These are phyloP conservation scores for Cactoblastis cactorum DNA, from an alignment of 2,888 invertebrate genomes.

Conservation along the genomic window DNA sequence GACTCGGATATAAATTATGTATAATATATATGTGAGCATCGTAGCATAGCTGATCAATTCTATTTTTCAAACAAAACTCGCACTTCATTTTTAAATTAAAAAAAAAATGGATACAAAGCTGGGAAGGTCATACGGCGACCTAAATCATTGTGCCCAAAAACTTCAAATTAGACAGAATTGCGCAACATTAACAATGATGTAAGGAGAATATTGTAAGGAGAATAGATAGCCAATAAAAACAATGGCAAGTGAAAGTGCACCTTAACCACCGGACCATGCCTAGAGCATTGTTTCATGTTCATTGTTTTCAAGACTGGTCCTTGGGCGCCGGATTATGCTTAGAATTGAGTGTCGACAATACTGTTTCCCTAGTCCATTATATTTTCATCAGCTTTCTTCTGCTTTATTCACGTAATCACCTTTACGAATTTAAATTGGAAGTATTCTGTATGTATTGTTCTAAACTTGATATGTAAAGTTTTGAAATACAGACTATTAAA, in stretches of 20 bases:
- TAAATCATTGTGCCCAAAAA: constrained; percentile 35
- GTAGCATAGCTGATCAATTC: too few species aligned
- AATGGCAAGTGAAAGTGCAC: constrained; percentile 73
- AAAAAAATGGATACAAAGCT: too few species aligned
- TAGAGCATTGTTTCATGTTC: constrained; percentile 61
- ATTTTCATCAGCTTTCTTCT: constrained; percentile 10
- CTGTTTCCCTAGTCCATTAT: constrained; percentile 11
- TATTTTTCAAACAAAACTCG: too few species aligned
- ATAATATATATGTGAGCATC: too few species aligned
- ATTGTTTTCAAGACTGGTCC: constrained; percentile 69
- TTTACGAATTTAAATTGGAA: neutral
- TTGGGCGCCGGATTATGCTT: constrained; percentile 54
- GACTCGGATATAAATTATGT: too few species aligned
- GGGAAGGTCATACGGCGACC: constrained; percentile 28
- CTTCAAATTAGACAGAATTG: constrained; percentile 41
- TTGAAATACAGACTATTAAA: neutral
- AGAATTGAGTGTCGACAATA: constrained; percentile 18
- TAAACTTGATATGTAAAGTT: neutral
- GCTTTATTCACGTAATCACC: constrained; percentile 5
- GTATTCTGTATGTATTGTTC: neutral
- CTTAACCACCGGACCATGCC: constrained; percentile 59
- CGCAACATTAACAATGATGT: constrained; percentile 54
- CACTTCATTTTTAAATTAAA: too few species aligned
- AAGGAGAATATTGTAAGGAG: constrained; percentile 40
- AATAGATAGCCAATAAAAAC: constrained; percentile 60